A percentile compares a stretch with the other conserved stretches of the same genome.
phyloP scores from a whole-genome alignment of 2,113 vertebrate species.

The Rhea americana region DNA sequence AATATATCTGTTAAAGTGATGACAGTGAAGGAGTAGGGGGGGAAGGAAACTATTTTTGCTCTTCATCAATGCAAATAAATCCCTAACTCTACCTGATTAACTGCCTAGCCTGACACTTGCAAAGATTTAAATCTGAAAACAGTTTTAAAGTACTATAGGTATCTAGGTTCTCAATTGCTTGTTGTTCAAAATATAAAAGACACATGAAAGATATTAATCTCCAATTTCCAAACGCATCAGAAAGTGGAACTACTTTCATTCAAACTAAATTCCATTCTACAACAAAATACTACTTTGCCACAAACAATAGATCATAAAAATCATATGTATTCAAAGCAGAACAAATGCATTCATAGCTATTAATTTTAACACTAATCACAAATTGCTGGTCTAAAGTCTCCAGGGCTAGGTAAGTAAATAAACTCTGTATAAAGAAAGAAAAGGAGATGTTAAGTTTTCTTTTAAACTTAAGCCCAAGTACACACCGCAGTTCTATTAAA shows the following conservation, averaged over 20 bases:
- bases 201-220: background rate
- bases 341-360: background rate
- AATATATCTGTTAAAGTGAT: background rate
- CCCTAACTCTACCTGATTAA: background rate
- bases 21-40: background rate
- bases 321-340: background rate
- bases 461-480: background rate
- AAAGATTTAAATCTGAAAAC: background rate
- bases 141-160: background rate
- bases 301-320: background rate
- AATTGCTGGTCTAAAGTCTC: background rate
- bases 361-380: background rate
- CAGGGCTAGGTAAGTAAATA: background rate
- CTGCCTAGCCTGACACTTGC: background rate
- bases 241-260: background rate
- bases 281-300: background rate
- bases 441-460: background rate
- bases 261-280: background rate
- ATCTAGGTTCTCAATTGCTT: background rate
- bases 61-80: background rate
- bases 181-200: background rate
- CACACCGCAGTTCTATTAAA: background rate
- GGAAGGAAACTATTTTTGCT: background rate
- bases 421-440: background rate
- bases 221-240: background rate